Evolutionary conservation across 2,113 vertebrate genomes (phyloP), one percentile per base, ranked within the genome.

Genomic region (Phrynosoma platyrhinos): DNA sequence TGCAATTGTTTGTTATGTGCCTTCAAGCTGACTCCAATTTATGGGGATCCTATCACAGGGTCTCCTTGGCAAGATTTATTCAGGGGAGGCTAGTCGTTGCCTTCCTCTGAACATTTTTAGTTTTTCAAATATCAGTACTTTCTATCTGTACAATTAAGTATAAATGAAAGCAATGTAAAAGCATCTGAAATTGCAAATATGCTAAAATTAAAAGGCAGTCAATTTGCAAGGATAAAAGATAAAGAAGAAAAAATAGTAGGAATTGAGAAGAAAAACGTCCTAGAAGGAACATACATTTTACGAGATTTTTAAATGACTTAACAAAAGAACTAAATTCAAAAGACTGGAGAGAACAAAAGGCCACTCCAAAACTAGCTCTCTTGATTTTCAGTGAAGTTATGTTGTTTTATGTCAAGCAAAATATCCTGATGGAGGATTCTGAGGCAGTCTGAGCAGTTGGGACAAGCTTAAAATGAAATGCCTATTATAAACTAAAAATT

Each of bases 281-380:
- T n/a, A 72, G 68, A 7, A 72, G 58, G 71, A 36, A 47, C 23
- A 40, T 27, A 47, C 25, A 9, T 52, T 36, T 55, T 25, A 53
- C 20, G 9, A 52, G 42, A n/a, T 18, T 71, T 72, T 32, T 52
- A 72, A 84, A 72, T 23, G 25, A 47, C 25, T 52, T 27, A 53
- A 25, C 21, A 74, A 84, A 55, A 69, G 40, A 83, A 71, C 42
- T 71, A 52, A 30, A 84, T 84, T 74, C 83, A 71, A 83, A 83
- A 69, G 21, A 30, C 52, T 16, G 10, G 82, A 27, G 5, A 36
- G n/a, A 36, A 55, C 5, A 36, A 53, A 23, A 36, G 16, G 3
- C 2, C n/a, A 5, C 66, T 14, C 20, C 12, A 23, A 74, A 74
- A 47, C 10, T 21, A 68, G 32, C 9, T 10, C 21, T 27, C 55